These are phyloP conservation scores for Cygnus atratus DNA, from an alignment of 2,113 vertebrate genomes.

Conservation along the genomic window DNA sequence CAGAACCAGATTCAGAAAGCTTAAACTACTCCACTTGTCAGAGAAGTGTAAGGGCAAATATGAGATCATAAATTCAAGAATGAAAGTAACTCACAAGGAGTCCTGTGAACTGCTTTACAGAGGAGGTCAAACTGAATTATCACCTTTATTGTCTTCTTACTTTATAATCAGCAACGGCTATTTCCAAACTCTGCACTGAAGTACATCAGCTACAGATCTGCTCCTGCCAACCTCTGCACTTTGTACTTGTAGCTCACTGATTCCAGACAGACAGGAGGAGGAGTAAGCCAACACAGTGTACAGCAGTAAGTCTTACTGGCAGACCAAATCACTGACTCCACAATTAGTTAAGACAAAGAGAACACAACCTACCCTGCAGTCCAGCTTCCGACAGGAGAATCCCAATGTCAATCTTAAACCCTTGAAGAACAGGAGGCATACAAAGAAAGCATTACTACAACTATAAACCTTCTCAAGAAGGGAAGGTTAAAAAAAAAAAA, in stretches of 20 bases:
- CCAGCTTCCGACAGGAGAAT: not conserved
- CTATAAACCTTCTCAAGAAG: not conserved
- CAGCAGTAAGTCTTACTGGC: not conserved
- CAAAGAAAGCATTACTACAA: not conserved
- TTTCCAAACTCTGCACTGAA: not conserved
- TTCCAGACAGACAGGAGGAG: not conserved
- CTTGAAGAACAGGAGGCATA: not conserved
- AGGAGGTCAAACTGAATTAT: not conserved
- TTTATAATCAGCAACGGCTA: not conserved
- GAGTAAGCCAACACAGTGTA: not conserved
- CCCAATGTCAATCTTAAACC: not conserved
- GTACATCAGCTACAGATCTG: not conserved
- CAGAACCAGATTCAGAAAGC: not conserved
- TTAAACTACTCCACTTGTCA: not conserved
- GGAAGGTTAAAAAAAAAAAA: not conserved
- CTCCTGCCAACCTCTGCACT: not conserved
- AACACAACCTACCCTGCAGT: not conserved
- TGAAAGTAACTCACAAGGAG: not conserved
- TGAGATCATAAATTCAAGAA: not conserved
- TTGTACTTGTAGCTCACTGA: fast-evolving
- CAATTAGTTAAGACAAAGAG: not conserved
- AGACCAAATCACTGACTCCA: not conserved
- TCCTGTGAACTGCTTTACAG: not conserved
- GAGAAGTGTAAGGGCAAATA: not conserved
- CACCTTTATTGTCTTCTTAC: not conserved